phyloP scores from a whole-genome alignment of 1,140 invertebrate genomes.

The Chironomus tepperi region DNA sequence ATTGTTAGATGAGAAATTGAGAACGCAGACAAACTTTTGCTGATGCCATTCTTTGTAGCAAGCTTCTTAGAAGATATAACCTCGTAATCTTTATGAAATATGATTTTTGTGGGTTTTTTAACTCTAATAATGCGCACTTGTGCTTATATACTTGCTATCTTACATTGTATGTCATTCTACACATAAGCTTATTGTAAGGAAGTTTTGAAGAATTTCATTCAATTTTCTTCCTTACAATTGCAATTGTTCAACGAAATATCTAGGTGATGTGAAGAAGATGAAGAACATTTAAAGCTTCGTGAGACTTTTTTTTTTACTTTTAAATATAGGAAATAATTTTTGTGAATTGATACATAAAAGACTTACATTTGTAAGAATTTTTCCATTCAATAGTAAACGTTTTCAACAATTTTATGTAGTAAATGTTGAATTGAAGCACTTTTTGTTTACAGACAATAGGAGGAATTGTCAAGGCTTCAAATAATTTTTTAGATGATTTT shows the following conservation, averaged over 20 bases:
- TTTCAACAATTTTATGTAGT: no score
- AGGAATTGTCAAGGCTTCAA: no score
- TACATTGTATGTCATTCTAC: neutral
- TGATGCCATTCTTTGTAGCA: neutral
- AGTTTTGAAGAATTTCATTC: neutral
- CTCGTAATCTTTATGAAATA: constrained; percentile 14
- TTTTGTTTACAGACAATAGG: no score
- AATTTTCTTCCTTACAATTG: neutral
- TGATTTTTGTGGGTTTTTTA: neutral
- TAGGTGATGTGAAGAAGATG: neutral
- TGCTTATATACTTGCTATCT: neutral
- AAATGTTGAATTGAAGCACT: no score
- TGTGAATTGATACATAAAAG: neutral
- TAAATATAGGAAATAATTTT: neutral
- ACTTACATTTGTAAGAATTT: no score
- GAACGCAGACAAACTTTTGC: neutral
- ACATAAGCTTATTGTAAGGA: neutral
- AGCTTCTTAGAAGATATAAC: neutral
- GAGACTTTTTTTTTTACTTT: neutral
- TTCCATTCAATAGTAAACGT: no score
- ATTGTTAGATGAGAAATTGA: neutral
- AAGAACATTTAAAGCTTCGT: neutral
- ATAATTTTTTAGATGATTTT: no score
- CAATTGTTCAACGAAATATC: neutral
- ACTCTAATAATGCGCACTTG: neutral